Base-by-base conservation (phyloP, 1,140 invertebrate genomes). In the Helicoverpa armigera region DNA sequence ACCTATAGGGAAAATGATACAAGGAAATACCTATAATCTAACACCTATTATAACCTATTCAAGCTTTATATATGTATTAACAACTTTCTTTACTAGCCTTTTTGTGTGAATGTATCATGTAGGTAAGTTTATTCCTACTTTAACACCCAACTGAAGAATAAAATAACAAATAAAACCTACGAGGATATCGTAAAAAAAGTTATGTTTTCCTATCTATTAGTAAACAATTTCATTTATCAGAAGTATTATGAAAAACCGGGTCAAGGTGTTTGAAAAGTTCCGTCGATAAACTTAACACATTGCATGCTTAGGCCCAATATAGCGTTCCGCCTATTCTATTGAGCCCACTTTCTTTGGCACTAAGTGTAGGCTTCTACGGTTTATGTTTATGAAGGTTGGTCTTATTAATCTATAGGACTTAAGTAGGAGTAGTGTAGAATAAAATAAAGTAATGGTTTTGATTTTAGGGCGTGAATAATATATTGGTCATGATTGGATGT, bases 181-280 rank as follows among this genome's bases (percentile, higher is more conserved):
- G 23, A 29, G 18, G 0, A 72, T 54, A 54, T 23, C 18, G 18
- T 53, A 29, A 18, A 51, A 53, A 23, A 54, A 72, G 50, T 31
- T 54, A 54, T 54, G 12, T 53, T 54, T 72, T 13, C 9, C 31
- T 14, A 7, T 29, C 18, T 72, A 23, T 72, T 72, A 53, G 69
- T 72, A 72, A 54, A 72, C 69, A 72, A 1, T 72, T 50, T 48
- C 69, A 23, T 72, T 69, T 43, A 69, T 12, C 9, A 58, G 18
- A 58, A 23, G 14, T 63, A 31, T 63, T n/a, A 29, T 11, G 13
- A 53, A 54, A 61, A 65, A 65, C 18, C 29, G 11, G 69, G 69
- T 31, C 69, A 72, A 72, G 69, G 69, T 31, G 16, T 31, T 53
- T 72, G 67, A 70, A 53, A 70, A 72, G 50, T 54, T 72, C 53